Evolutionary conservation across 2,797 vertebrate genomes (phyloP).

Genomic region (Simalia tracyae): DNA sequence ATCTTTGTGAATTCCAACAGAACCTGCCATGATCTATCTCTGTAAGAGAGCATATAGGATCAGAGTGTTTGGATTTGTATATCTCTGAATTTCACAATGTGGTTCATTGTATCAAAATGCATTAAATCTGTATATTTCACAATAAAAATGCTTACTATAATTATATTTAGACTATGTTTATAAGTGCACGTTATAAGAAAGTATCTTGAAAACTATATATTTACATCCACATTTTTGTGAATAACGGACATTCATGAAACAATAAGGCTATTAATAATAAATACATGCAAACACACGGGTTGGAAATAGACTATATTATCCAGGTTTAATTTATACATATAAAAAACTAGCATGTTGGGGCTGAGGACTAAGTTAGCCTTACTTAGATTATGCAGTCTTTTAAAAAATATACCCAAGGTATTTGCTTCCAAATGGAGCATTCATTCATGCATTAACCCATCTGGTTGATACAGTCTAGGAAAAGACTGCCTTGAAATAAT

Average conservation of each 20-base stretch:
- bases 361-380: neutral
- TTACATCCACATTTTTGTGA: neutral
- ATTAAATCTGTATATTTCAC: neutral
- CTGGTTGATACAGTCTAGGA: neutral
- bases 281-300: neutral
- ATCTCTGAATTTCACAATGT: neutral
- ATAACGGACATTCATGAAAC: neutral
- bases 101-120: neutral
- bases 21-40: neutral
- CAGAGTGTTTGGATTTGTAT: neutral
- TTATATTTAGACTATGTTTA: neutral
- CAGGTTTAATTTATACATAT: neutral
- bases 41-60: neutral
- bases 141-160: neutral
- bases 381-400: neutral
- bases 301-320: neutral
- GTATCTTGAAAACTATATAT: neutral
- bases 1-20: neutral
- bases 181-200: neutral
- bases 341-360: neutral
- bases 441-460: neutral
- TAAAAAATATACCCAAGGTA: neutral
- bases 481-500: neutral
- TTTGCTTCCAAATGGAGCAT: neutral
- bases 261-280: neutral